Evolutionary conservation across 2,113 vertebrate genomes (phyloP).

Genomic region (Psilopsiagon aurifrons): DNA sequence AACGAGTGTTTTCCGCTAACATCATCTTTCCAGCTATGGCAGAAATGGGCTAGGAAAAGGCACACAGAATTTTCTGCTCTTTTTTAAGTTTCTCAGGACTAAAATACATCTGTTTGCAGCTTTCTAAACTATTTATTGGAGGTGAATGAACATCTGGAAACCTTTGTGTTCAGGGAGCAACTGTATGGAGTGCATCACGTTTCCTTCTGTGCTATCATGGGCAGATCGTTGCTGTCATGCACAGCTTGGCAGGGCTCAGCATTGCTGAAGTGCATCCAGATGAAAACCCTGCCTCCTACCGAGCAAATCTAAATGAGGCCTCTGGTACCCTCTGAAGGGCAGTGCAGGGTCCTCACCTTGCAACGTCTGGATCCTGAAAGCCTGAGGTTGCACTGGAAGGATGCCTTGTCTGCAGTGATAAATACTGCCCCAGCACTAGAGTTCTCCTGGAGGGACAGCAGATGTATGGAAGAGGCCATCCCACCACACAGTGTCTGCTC

Average conservation of each 20-base stretch:
- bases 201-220: neutral
- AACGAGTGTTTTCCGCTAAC: neutral
- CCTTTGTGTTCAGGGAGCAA: neutral
- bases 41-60: neutral
- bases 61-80: neutral
- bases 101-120: neutral
- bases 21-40: neutral
- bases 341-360: accelerated
- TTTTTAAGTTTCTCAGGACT: neutral
- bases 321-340: neutral
- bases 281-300: neutral
- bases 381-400: neutral
- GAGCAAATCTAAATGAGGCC: neutral
- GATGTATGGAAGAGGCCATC: neutral
- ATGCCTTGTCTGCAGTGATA: neutral
- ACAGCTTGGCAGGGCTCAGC: neutral
- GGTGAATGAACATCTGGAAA: neutral
- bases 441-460: neutral
- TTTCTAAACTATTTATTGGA: neutral
- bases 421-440: neutral
- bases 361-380: neutral
- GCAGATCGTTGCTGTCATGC: neutral
- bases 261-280: neutral
- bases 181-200: neutral
- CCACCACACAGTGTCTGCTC: neutral